phyloP scores from a whole-genome alignment of 2,113 vertebrate genomes.

The Pseudorectes ferrugineus region DNA sequence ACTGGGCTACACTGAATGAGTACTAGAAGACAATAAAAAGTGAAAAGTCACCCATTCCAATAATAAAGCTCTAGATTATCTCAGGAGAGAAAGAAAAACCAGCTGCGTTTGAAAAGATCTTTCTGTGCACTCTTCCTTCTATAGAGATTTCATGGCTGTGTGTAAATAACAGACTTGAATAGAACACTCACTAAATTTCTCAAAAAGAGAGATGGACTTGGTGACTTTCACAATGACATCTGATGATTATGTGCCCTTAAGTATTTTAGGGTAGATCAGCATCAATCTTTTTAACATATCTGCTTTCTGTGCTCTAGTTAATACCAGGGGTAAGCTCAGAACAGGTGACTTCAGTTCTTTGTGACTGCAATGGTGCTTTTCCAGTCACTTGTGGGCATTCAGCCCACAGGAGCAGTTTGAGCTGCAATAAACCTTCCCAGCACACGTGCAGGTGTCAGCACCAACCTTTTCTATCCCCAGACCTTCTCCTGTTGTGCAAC shows the following conservation, averaged over 20 bases:
- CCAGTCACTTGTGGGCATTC: not conserved
- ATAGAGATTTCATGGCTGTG: not conserved
- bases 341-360: not conserved
- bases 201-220: not conserved
- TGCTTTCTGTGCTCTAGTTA: not conserved
- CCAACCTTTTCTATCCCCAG: not conserved
- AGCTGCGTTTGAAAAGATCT: not conserved
- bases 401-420: not conserved
- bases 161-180: not conserved
- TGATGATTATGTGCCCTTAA: not conserved
- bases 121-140: not conserved
- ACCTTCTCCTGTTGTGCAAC: not conserved
- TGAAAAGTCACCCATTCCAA: not conserved
- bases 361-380: not conserved
- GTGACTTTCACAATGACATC: not conserved
- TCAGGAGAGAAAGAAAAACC: not conserved
- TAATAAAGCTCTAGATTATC: not conserved
- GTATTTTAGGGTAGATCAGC: not conserved
- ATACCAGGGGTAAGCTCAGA: not conserved
- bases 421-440: not conserved
- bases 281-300: not conserved
- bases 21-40: not conserved
- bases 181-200: not conserved
- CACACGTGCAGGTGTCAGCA: fast-evolving
- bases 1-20: fast-evolving